Base-by-base conservation (phyloP, 1,140 invertebrate species). In the Cataglyphis hispanica region DNA sequence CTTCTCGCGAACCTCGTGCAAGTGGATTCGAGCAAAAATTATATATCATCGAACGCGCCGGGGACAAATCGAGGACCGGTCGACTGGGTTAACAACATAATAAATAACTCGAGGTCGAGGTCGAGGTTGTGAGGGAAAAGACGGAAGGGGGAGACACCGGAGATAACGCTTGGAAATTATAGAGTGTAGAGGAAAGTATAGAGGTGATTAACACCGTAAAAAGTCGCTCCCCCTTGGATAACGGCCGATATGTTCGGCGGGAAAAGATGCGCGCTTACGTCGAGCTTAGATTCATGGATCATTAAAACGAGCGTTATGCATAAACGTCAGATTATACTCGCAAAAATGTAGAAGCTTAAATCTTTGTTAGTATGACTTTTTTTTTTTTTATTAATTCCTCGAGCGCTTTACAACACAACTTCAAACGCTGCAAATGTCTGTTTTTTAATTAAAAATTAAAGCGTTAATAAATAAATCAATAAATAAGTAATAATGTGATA, bases 121-220 rank as follows among this genome's bases (percentile, higher is more conserved):
- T 70, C 34, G 77, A 67, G 66, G 37, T 43, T 67, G 37, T 50
- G 16, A 16, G 19, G 46, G 46, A 50, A 50, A 50, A 0, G 16
- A 16, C 1, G 40, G 40, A 1, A 2, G 10, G 1, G 40, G 40
- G 31, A 58, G 64, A 67, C 40, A 37, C 4, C 40, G 22, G 16
- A 13, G 64, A 40, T 50, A 69, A 80, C 31, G 63, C 76, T 67
- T 69, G 63, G 63, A 80, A 80, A 63, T n/a, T n/a, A 46, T 80
- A 34, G 50, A 69, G 31, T 31, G 1, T 31, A 31, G 31, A 31
- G 31, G 4, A 31, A 31, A 31, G 31, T 31, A 31, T 3, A 31
- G 77, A 69, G 77, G 77, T 80, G 77, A 80, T 80, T 80, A 80
- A 80, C 77, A 3, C 77, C 34, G 77, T 80, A 80, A 67, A 61